phyloP scores from a whole-genome alignment of 2,888 invertebrate genomes.

The Volucella inanis region DNA sequence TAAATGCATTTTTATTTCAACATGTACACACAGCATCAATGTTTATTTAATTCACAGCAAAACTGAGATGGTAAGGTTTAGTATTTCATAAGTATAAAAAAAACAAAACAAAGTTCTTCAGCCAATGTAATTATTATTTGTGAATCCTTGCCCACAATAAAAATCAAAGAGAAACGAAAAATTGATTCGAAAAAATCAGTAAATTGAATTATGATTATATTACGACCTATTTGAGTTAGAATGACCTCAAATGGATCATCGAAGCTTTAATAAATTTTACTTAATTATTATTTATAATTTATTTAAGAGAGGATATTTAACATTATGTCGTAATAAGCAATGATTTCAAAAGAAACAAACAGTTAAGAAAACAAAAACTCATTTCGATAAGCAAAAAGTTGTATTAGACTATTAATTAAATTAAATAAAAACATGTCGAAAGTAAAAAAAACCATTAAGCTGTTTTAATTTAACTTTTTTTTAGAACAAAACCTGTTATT shows the following conservation, averaged over 20 bases:
- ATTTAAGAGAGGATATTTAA: constrained; percentile 62
- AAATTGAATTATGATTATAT: constrained; percentile 52
- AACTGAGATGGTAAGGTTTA: constrained; percentile 11
- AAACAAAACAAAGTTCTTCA: constrained; percentile 19
- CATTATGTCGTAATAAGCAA: constrained; percentile 52
- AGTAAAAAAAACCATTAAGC: constrained; percentile 6
- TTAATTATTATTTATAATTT: constrained; percentile 75
- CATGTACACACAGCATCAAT: constrained; percentile 23
- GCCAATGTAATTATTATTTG: constrained; percentile 17
- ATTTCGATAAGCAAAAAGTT: constrained; percentile 55
- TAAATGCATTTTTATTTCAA: constrained; percentile 48
- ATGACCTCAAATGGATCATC: constrained; percentile 68
- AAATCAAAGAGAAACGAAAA: constrained; percentile 28
- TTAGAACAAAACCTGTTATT: background rate
- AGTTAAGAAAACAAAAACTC: constrained; percentile 19
- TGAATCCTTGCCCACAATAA: constrained; percentile 18
- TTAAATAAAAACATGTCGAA: constrained; percentile 66
- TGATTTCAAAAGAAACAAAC: constrained; percentile 49
- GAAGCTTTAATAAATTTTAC: constrained; percentile 77
- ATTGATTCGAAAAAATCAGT: constrained; percentile 13
- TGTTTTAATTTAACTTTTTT: constrained; percentile 22
- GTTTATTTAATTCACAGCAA: constrained; percentile 30
- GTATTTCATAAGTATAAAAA: constrained; percentile 14
- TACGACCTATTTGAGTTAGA: constrained; percentile 61
- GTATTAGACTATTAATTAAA: constrained; percentile 70